A percentile compares a stretch with the other conserved stretches of the same genome.
These are phyloP conservation scores for Alentia gelatinosa DNA, from an alignment of 2,888 invertebrate species.

Conservation along the genomic window DNA sequence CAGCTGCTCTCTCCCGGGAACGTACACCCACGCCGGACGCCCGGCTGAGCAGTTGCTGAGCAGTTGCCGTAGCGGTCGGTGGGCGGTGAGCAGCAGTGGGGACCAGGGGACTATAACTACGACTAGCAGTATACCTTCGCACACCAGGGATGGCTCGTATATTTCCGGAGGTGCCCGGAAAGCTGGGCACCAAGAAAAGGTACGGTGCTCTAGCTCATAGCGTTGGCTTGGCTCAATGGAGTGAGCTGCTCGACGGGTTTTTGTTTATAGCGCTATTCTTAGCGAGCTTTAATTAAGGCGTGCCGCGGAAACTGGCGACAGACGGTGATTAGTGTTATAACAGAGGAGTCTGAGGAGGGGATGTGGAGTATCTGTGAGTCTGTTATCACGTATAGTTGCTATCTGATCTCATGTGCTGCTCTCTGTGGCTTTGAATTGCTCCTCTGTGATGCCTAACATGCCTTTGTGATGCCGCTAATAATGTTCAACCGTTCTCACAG, in stretches of 20 bases:
- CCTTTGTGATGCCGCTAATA: no score
- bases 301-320: background rate
- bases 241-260: background rate
- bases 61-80: background rate
- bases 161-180: background rate
- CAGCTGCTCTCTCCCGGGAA: background rate
- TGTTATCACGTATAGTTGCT: no score
- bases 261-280: background rate
- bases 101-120: background rate
- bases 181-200: conserved; percentile 4
- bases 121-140: background rate
- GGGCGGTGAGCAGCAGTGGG: background rate
- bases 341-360: background rate
- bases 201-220: background rate
- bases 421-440: no score
- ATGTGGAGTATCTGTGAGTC: no score
- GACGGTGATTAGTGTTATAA: background rate
- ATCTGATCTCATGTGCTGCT: no score
- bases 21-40: background rate
- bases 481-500: no score
- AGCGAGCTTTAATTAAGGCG: background rate
- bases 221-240: background rate
- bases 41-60: background rate
- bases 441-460: no score
- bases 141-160: background rate